A percentile compares a stretch with the other conserved stretches of the same genome.
Evolutionary conservation across 2,797 vertebrate species (phyloP).

Genomic region (Brotula barbata): DNA sequence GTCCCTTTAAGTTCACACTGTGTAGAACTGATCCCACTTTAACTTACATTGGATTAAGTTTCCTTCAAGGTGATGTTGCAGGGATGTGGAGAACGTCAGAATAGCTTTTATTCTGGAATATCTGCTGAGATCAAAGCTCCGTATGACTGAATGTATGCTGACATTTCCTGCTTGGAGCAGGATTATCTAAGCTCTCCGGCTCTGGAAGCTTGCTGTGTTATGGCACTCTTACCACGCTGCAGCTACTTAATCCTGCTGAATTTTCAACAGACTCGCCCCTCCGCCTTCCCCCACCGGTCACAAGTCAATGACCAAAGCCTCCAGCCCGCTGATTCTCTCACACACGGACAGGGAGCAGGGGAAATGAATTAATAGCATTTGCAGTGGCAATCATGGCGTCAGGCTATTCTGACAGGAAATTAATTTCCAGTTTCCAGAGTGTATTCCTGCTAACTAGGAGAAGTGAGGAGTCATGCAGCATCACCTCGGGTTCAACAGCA

Average conservation of each 20-base stretch:
- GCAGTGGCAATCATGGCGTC: slow-evolving; percentile 15
- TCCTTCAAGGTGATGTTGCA: slow-evolving; percentile 27
- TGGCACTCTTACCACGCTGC: slow-evolving; percentile 21
- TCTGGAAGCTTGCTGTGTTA: slow-evolving; percentile 29
- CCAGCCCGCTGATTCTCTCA: slow-evolving; percentile 14
- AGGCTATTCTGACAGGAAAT: neutral
- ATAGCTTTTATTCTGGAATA: slow-evolving; percentile 29
- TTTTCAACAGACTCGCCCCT: slow-evolving; percentile 39
- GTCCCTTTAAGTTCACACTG: too few species aligned
- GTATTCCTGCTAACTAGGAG: too few species aligned
- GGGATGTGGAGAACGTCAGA: slow-evolving; percentile 45
- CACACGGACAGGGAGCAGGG: slow-evolving; percentile 1
- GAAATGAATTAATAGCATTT: slow-evolving; percentile 19
- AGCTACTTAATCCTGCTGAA: slow-evolving; percentile 50
- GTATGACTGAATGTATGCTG: slow-evolving; percentile 11
- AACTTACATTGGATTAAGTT: too few species aligned
- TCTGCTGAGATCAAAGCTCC: slow-evolving; percentile 36
- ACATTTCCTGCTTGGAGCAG: slow-evolving; percentile 33
- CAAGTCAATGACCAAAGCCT: slow-evolving; percentile 40
- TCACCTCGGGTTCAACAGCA: too few species aligned
- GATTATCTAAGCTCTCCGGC: slow-evolving; percentile 41
- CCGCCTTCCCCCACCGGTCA: slow-evolving; percentile 26
- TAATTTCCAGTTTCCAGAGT: slow-evolving; percentile 5
- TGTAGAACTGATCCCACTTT: too few species aligned
- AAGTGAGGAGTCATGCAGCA: too few species aligned